Conservation (phyloP, 2,888 invertebrate genomes). For the Patella depressa region DNA sequence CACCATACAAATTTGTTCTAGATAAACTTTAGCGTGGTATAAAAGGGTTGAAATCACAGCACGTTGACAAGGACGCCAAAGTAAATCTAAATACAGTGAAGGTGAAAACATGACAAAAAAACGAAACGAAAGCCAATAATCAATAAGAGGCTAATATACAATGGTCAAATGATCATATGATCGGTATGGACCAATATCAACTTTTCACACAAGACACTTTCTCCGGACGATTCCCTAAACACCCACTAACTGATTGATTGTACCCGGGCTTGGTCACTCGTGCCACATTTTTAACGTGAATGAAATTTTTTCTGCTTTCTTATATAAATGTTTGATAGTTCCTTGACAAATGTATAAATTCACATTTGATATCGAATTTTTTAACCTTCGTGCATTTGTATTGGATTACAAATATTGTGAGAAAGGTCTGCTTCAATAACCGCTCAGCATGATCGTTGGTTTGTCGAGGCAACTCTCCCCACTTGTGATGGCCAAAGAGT, state of each 20-base stretch:
- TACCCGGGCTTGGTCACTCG: neutral
- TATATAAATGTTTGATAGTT: neutral
- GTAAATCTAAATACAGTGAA: neutral
- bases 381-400: too few species aligned
- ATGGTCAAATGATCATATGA: neutral
- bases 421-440: too few species aligned
- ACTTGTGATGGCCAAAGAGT: too few species aligned
- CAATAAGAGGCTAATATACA: neutral
- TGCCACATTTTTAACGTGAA: neutral
- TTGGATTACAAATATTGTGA: too few species aligned
- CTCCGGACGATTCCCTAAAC: too few species aligned
- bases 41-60: too few species aligned
- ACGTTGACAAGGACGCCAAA: too few species aligned
- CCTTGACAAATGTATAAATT: neutral
- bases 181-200: neutral
- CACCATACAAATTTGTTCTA: too few species aligned
- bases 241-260: too few species aligned
- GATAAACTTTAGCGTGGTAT: too few species aligned
- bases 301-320: neutral
- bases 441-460: too few species aligned
- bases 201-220: neutral
- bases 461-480: too few species aligned
- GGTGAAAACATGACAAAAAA: neutral
- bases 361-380: neutral
- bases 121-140: neutral